Base-by-base conservation (phyloP, 2,113 vertebrate genomes). In the Antigone vipio region DNA sequence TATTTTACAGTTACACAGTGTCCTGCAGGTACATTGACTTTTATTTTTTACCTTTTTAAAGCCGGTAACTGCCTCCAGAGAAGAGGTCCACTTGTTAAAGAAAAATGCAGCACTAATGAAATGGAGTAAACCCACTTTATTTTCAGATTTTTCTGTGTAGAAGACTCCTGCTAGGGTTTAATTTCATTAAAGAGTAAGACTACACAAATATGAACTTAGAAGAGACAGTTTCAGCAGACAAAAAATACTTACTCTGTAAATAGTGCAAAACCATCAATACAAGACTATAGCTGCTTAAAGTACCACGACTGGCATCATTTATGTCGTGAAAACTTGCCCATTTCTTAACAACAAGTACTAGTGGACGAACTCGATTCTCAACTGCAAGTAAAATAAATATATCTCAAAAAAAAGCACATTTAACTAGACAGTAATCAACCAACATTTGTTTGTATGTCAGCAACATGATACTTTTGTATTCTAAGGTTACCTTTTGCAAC, bases 251-350 rank as follows among this genome's bases (percentile, higher is more conserved):
- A 99, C 99, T 99, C 98, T 99, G 99, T 98, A 99, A 99, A 97
- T 99, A 99, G 98, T 99, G 99, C 97, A 99, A 98, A 97, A 99
- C 99, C 99, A 99, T 99, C 97, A 99, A 98, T 60, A 98, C 99
- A 93, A 99, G 98, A 89, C 99, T 98, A 96, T 99, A 99, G 98
- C 99, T 99, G 98, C 75, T 99, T 92, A 99, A 97, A 80, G 99
- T 99, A 96, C 99, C 99, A 94, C 99, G 99, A 97, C 99, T 99
- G 96, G 99, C 99, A 93, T 99, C 99, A 60, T 99, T 99, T 97
- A 99, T 99, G 1, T 98, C 97, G 97, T 98, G 98, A 94, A 99
- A 98, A 86, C 96, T 96, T 5, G 99, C 99, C 99, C 99, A 99
- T 92, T 99, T 99, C 98, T 99, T 99, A 94, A 99, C 84, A 64